Base-by-base conservation (phyloP, 2,797 vertebrate genomes). In the Danio tinwini region DNA sequence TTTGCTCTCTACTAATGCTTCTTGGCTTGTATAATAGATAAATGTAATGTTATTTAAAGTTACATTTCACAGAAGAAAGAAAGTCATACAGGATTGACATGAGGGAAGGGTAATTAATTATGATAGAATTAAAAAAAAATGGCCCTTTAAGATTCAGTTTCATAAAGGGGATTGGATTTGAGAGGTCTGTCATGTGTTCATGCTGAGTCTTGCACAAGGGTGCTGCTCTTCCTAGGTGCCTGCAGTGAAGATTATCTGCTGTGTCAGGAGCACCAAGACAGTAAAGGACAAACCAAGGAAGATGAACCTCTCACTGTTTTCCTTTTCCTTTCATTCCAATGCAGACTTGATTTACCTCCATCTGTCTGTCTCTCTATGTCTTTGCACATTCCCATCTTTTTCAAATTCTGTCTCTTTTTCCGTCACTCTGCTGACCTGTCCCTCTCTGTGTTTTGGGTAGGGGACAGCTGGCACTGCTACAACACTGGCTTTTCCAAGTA, bases 221-320 rank as follows among this genome's bases (percentile, higher is more conserved):
- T 1, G 5, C 50, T 50, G 9, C 56, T 77, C 37, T 50, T 71
- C 50, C 50, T 47, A 70, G 76, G 81, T 76, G 82, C 78, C 77
- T 70, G 68, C 19, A 64, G 47, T 82, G 85, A 86, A 78, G 65
- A 80, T 79, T 73, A 80, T 80, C 74, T 84, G 73, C 72, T 44
- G 49, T 82, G 77, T 84, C 82, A 82, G 84, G 68, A 78, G 70
- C n/a, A 75, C 47, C 47, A 64, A 78, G 81, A 85, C 84, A 74
- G 74, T 80, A 78, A 78, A 80, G 75, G 68, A 78, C 82, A 82
- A 72, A 80, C 76, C 37, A 63, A 58, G 72, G 37, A 67, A 76
- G 56, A 64, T 62, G 21, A 53, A 29, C 42, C 19, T 2, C 44
- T 42, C 45, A 17, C 6, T 44, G 11, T 75, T 29, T 21, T 63